Evolutionary conservation across 2,797 vertebrate species (phyloP).

Genomic region (Acanthurus tractus): DNA sequence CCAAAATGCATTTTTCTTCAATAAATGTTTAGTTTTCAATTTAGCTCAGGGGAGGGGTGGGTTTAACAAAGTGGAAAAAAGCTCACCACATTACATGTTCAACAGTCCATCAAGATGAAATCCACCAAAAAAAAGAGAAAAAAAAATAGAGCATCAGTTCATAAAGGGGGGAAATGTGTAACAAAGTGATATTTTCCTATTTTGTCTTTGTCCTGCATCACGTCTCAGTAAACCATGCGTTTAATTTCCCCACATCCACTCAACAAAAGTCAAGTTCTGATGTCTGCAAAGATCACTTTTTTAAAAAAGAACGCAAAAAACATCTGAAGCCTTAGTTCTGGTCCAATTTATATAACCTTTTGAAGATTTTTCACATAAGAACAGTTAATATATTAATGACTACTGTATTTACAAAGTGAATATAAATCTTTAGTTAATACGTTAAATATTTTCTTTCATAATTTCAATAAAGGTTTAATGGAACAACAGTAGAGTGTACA

Average conservation of each 20-base stretch:
- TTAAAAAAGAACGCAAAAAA: slow-evolving; percentile 57
- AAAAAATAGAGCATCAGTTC: slow-evolving; percentile 56
- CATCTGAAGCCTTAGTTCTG: slow-evolving; percentile 69
- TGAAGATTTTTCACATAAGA: slow-evolving; percentile 83
- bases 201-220: slow-evolving; percentile 54
- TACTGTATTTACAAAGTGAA: slow-evolving; percentile 89
- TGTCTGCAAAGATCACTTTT: slow-evolving; percentile 55
- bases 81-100: slow-evolving; percentile 65
- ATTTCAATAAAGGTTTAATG: slow-evolving; percentile 82
- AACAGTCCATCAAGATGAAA: slow-evolving; percentile 70
- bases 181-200: slow-evolving; percentile 72
- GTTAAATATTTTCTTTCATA: slow-evolving; percentile 87
- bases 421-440: slow-evolving; percentile 89
- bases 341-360: slow-evolving; percentile 82
- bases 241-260: slow-evolving; percentile 63
- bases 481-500: slow-evolving; percentile 80
- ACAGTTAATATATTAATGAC: slow-evolving; percentile 89
- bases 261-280: slow-evolving; percentile 56
- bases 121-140: slow-evolving; percentile 54
- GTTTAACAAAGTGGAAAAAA: slow-evolving; percentile 39
- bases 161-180: slow-evolving; percentile 60
- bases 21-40: slow-evolving; percentile 57
- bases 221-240: slow-evolving; percentile 69
- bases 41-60: slow-evolving; percentile 18
- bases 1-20: slow-evolving; percentile 65